These are phyloP conservation scores for Galbula dea DNA, from an alignment of 2,113 vertebrate genomes.

Conservation along the genomic window DNA sequence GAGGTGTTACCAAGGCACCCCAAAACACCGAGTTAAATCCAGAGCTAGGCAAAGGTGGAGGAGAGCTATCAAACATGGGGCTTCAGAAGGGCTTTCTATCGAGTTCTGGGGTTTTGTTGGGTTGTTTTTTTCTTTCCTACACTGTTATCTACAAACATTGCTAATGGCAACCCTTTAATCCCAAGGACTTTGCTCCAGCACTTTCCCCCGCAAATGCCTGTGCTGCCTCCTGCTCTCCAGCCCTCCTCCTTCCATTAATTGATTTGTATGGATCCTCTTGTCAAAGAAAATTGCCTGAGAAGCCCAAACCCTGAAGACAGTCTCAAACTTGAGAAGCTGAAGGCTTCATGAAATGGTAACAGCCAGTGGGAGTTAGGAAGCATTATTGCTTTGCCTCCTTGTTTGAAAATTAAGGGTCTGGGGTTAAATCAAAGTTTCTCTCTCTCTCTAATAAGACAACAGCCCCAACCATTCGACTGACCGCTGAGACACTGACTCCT, in stretches of 20 bases:
- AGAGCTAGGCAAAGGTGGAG: background rate
- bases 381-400: constrained; percentile 5
- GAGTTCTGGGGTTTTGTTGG: background rate
- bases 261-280: background rate
- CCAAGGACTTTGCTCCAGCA: background rate
- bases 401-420: constrained; percentile 65
- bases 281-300: constrained; percentile 16
- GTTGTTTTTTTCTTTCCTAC: background rate
- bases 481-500: constrained; percentile 60
- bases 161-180: background rate
- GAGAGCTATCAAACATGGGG: background rate
- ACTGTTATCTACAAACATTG: background rate
- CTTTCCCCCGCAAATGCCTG: background rate
- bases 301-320: background rate
- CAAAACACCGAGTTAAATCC: background rate
- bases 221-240: background rate
- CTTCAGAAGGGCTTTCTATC: background rate
- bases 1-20: background rate
- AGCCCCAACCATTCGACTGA: constrained; percentile 52
- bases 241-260: background rate
- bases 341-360: background rate
- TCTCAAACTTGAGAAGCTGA: background rate
- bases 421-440: constrained; percentile 67
- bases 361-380: background rate
- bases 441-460: constrained; percentile 61